phyloP scores from a whole-genome alignment of 2,113 vertebrate genomes.

The Lophochroa leadbeateri region DNA sequence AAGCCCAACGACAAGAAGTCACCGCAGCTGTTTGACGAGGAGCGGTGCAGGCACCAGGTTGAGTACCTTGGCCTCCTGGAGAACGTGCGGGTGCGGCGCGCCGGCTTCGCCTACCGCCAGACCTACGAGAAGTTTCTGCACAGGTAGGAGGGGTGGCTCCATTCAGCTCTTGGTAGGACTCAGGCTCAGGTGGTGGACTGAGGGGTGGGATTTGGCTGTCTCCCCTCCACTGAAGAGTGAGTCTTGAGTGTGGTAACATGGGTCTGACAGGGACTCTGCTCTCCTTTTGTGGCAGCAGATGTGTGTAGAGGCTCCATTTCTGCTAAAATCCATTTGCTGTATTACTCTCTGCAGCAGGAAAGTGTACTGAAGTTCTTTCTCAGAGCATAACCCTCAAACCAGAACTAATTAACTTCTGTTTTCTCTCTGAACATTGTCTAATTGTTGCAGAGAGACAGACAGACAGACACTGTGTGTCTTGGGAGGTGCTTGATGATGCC shows the following conservation, averaged over 20 bases:
- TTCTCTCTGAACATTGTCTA: not conserved
- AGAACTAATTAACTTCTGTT: not conserved
- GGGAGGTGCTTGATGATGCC: not conserved
- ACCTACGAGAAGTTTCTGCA: conserved; percentile 93
- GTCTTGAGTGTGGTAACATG: not conserved
- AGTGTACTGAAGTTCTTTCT: not conserved
- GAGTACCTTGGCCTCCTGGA: conserved; percentile 95
- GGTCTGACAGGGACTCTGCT: not conserved
- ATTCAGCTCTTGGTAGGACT: no score
- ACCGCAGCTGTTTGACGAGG: conserved; percentile 89
- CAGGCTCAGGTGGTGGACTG: fast-evolving
- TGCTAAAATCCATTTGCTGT: not conserved
- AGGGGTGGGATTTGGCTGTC: not conserved
- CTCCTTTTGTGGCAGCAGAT: not conserved
- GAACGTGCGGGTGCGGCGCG: conserved; percentile 92
- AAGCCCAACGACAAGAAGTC: conserved; percentile 98
- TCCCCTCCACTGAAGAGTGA: not conserved
- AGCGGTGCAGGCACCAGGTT: conserved; percentile 94
- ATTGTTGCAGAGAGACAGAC: not conserved
- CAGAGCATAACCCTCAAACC: not conserved
- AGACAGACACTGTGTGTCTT: not conserved
- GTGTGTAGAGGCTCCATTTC: not conserved
- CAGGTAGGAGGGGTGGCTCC: conserved; percentile 75
- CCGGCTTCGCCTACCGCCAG: conserved; percentile 96
- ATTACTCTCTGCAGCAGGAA: not conserved